Base-by-base conservation (phyloP, 2,888 invertebrate species). In the Nemotelus pantherinus region DNA sequence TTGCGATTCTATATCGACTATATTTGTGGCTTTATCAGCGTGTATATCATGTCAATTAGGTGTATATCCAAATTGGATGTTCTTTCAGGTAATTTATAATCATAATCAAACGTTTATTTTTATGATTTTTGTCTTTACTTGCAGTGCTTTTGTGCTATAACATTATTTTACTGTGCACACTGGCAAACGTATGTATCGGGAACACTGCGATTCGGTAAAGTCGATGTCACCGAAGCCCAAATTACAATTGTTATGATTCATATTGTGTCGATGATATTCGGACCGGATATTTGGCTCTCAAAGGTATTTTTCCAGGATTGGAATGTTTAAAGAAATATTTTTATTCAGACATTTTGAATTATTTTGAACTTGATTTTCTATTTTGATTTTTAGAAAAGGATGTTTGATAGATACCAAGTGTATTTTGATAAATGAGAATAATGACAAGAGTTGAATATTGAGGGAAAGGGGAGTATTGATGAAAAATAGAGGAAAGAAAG, bases 151-250 rank as follows among this genome's bases (percentile, higher is more conserved):
- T 93, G 95, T 87, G 97, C 97, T 47, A 95, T 97, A 89, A 94
- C 96, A 50, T 89, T 99, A 81, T 99, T 99, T 89, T 99, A 99
- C 88, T 96, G 96, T 88, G 99, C 99, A 41, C 99, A 99, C 88
- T 99, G 99, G 99, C 98, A 99, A 87, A 98, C 99, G 0, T 99
- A 99, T 88, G 98, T 99, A 58, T 98, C 99, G 80, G 99, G 97
- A 67, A 96, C 95, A 45, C 89, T 97, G 82, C 91, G 93, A 82
- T 95, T 97, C 89, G 97, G 97, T 72, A 93, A 91, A 87, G 90
- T 99, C 82, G 99, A 99, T 90, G 99, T 99, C 48, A 99, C 99
- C 0, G 99, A 99, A 89, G 98, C 98, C 4, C 99, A 99, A 88
- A 94, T 96, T 87, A 92, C 94, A 71, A 96, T 99, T 82, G 98